A percentile compares a stretch with the other conserved stretches of the same genome.
Evolutionary conservation across 2,888 invertebrate genomes (phyloP).

Genomic region (Lucinisca nassula): DNA sequence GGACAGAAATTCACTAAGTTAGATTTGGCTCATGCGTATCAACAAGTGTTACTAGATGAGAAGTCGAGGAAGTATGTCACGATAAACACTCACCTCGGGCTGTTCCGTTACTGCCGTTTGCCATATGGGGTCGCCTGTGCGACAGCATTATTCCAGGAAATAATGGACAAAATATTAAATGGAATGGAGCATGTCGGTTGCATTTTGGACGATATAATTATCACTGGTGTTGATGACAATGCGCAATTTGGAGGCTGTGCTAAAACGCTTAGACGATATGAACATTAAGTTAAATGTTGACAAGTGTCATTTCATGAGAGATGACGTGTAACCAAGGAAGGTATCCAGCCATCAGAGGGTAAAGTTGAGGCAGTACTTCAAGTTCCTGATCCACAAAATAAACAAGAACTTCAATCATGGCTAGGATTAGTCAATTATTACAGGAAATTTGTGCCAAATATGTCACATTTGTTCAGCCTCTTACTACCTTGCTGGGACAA

Average conservation of each 20-base stretch:
- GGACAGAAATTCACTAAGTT: conserved; percentile 7
- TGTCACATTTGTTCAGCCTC: conserved; percentile 36
- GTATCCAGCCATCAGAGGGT: conserved; percentile 20
- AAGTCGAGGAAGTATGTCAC: not conserved
- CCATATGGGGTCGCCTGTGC: conserved; percentile 31
- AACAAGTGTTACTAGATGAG: conserved; percentile 9
- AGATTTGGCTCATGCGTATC: conserved; percentile 9
- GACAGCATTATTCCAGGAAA: conserved; percentile 29
- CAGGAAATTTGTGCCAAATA: conserved; percentile 36
- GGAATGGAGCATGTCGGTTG: conserved; percentile 19
- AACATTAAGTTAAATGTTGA: conserved; percentile 22
- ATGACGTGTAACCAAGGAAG: conserved; percentile 23
- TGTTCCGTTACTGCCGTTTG: conserved; percentile 23
- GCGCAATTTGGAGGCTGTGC: conserved; percentile 18
- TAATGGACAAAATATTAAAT: conserved; percentile 31
- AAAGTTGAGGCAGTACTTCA: conserved; percentile 21
- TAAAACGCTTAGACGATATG: conserved; percentile 21
- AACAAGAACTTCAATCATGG: conserved; percentile 29
- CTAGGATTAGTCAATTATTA: conserved; percentile 35
- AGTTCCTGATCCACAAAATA: conserved; percentile 26
- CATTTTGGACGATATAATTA: conserved; percentile 40
- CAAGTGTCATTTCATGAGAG: conserved; percentile 26
- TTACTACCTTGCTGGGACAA: conserved; percentile 15
- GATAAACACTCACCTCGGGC: conserved; percentile 8
- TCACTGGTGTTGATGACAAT: conserved; percentile 21